These are phyloP conservation scores for Odocoileus hemionus DNA, from an alignment of 2,113 vertebrate genomes.

Conservation along the genomic window DNA sequence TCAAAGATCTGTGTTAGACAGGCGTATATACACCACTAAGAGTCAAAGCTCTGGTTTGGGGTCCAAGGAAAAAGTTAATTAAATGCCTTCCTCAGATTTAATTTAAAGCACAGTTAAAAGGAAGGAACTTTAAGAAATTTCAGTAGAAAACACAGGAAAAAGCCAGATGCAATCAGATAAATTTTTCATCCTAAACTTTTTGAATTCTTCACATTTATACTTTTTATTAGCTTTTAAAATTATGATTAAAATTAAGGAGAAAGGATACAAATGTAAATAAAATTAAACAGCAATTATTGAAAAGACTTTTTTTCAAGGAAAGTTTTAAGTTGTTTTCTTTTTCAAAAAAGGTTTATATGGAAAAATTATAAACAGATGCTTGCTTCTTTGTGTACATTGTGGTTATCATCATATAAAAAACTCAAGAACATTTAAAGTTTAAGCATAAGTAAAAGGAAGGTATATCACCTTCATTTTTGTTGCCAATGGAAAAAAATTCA, in stretches of 20 bases:
- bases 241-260: slow-evolving; percentile 13
- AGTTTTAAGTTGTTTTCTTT: neutral
- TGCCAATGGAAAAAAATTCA: neutral
- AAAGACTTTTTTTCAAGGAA: neutral
- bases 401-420: neutral
- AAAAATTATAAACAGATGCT: slow-evolving; percentile 9
- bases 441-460: slow-evolving; percentile 33
- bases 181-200: slow-evolving; percentile 5
- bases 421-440: slow-evolving; percentile 27
- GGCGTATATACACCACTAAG: neutral
- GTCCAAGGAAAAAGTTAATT: neutral
- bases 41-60: neutral
- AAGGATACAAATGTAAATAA: slow-evolving; percentile 34
- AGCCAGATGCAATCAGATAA: neutral
- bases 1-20: neutral
- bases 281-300: neutral
- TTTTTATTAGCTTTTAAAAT: slow-evolving; percentile 1
- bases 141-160: neutral
- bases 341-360: neutral
- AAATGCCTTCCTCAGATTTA: neutral
- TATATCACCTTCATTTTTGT: neutral
- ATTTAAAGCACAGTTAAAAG: neutral
- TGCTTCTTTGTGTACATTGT: neutral
- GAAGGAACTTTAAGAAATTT: neutral
- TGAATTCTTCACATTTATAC: neutral